Percentiles rank a stretch among this genome's conserved stretches.
phyloP scores from a whole-genome alignment of 1,140 invertebrate genomes.

The Caenorhabditis briggsae region DNA sequence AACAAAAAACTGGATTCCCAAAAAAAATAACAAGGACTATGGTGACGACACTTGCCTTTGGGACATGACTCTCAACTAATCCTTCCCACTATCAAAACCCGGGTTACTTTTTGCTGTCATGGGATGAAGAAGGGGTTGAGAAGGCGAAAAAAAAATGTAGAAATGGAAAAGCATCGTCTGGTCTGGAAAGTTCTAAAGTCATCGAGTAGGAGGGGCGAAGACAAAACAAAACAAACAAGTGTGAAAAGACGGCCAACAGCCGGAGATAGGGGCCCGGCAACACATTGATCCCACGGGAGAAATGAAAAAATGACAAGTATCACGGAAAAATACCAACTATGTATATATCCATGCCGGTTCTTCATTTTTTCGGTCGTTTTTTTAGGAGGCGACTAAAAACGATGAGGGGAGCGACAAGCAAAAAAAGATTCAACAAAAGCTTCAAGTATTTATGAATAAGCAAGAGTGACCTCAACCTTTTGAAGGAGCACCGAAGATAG shows the following conservation, averaged over 20 bases:
- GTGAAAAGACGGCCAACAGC: constrained; percentile 44
- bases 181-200: constrained; percentile 31
- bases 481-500: neutral
- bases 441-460: constrained; percentile 41
- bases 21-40: neutral
- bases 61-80: constrained; percentile 41
- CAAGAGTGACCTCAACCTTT: constrained; percentile 44
- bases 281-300: constrained; percentile 52
- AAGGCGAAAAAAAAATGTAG: neutral
- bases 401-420: neutral
- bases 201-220: neutral
- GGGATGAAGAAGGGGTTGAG: neutral
- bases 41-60: constrained; percentile 27
- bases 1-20: neutral
- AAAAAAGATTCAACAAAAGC: neutral
- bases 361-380: neutral
- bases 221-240: constrained; percentile 23
- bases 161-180: constrained; percentile 27
- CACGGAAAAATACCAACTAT: constrained; percentile 31
- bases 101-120: constrained; percentile 2
- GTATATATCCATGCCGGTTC: neutral
- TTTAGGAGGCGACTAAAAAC: neutral
- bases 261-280: neutral
- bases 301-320: constrained; percentile 5
- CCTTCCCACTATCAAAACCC: constrained; percentile 19